A percentile compares a stretch with the other conserved stretches of the same genome.
These are phyloP conservation scores for Dysdera silvatica DNA, from an alignment of 1,140 invertebrate species.

Conservation along the genomic window DNA sequence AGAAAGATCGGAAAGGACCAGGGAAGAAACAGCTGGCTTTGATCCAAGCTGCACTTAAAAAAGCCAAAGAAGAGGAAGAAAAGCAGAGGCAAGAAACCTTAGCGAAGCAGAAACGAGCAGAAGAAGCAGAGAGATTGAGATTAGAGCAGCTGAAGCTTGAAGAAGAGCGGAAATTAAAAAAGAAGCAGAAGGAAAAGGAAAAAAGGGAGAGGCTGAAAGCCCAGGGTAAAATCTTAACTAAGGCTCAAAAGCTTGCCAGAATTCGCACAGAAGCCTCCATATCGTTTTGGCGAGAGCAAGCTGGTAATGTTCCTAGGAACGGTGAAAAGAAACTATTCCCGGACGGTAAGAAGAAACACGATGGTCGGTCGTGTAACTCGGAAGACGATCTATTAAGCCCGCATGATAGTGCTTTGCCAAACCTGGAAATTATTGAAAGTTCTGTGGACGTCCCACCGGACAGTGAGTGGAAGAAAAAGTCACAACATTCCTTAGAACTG, in stretches of 20 bases:
- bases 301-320: slow-evolving; percentile 61
- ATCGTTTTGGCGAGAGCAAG: slow-evolving; percentile 76
- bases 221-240: slow-evolving; percentile 83
- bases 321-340: slow-evolving; percentile 29
- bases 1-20: slow-evolving; percentile 8
- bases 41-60: slow-evolving; percentile 16
- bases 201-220: slow-evolving; percentile 83
- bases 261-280: slow-evolving; percentile 74
- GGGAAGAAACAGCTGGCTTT: slow-evolving; percentile 9
- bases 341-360: too few relatives aligned
- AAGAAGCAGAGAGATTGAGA: slow-evolving; percentile 47
- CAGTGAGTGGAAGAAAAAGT: too few relatives aligned
- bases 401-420: too few relatives aligned
- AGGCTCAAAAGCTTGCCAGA: slow-evolving; percentile 48
- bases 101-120: slow-evolving; percentile 59
- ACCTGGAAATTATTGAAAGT: too few relatives aligned
- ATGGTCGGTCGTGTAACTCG: too few relatives aligned
- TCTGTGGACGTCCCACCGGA: too few relatives aligned
- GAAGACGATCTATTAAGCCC: too few relatives aligned
- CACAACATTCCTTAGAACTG: too few relatives aligned
- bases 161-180: slow-evolving; percentile 60
- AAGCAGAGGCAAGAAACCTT: slow-evolving; percentile 62
- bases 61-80: slow-evolving; percentile 69
- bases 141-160: slow-evolving; percentile 58
- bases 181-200: slow-evolving; percentile 89